phyloP scores from a whole-genome alignment of 2,888 invertebrate genomes.

The Bombylius discolor region DNA sequence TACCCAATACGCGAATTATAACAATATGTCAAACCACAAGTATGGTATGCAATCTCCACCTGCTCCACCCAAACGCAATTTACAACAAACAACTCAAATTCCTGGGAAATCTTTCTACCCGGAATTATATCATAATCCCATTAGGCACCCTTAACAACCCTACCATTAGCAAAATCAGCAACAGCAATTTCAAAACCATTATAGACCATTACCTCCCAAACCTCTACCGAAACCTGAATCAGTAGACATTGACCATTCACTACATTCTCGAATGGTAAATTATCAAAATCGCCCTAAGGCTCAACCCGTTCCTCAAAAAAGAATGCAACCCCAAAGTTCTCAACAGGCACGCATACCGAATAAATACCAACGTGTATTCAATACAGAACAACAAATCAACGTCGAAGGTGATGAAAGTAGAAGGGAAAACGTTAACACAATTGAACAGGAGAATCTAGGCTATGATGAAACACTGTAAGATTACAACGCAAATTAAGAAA shows the following conservation, averaged over 20 bases:
- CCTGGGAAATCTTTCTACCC: too few species aligned
- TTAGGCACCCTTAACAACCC: too few species aligned
- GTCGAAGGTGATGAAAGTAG: background rate
- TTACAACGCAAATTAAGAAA: background rate
- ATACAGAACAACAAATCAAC: background rate
- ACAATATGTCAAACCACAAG: background rate
- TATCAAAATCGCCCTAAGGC: conserved; percentile 6
- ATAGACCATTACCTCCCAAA: too few species aligned
- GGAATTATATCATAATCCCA: too few species aligned
- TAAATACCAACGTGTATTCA: background rate
- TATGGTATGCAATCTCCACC: background rate
- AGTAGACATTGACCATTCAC: conserved; percentile 9
- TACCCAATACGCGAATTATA: background rate
- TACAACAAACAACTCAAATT: too few species aligned
- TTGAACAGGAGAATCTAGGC: background rate
- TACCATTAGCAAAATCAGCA: too few species aligned
- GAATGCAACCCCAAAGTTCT: background rate
- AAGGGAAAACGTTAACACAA: background rate
- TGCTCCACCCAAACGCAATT: background rate
- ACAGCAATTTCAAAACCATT: too few species aligned
- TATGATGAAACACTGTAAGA: background rate
- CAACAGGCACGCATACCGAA: background rate
- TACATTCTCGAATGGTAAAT: conserved; percentile 9
- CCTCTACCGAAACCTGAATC: conserved; percentile 10
- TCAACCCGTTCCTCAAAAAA: background rate